These are phyloP conservation scores for Coreius guichenoti DNA, from an alignment of 2,797 vertebrate species.

Conservation along the genomic window DNA sequence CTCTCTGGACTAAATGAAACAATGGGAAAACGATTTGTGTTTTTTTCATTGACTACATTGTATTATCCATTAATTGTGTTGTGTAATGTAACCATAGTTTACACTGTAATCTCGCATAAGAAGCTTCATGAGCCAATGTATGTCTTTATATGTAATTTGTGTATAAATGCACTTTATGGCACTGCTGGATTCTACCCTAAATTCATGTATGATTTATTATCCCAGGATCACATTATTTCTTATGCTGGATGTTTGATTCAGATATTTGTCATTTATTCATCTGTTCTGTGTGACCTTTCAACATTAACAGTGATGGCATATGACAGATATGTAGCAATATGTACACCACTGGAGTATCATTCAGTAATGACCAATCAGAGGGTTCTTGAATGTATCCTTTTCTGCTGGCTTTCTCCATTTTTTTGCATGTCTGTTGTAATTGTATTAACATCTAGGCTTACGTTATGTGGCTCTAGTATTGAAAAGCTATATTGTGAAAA, in stretches of 20 bases:
- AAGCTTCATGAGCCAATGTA: conserved; percentile 23
- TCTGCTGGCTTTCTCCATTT: background rate
- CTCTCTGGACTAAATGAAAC: conserved; percentile 38
- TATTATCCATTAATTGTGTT: conserved; percentile 28
- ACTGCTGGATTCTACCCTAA: conserved; percentile 6
- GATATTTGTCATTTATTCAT: conserved; percentile 21
- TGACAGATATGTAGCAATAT: conserved; percentile 10
- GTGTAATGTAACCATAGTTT: conserved; percentile 22
- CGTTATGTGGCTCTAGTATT: conserved; percentile 33
- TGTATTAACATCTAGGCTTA: background rate
- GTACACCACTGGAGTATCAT: background rate
- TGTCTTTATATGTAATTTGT: conserved; percentile 9
- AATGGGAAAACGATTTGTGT: conserved; percentile 18
- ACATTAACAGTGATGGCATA: background rate
- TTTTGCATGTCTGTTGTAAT: background rate
- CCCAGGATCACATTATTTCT: background rate
- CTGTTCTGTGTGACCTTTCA: background rate
- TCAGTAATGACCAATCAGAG: background rate
- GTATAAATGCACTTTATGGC: background rate
- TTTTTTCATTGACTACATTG: conserved; percentile 19
- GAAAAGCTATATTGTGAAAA: conserved; percentile 47
- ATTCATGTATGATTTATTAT: background rate
- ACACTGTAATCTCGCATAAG: background rate
- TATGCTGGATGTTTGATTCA: background rate
- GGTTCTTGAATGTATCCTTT: background rate